Conservation (phyloP, 2,113 vertebrate genomes). For the Poeciliopsis turrubarensis region DNA sequence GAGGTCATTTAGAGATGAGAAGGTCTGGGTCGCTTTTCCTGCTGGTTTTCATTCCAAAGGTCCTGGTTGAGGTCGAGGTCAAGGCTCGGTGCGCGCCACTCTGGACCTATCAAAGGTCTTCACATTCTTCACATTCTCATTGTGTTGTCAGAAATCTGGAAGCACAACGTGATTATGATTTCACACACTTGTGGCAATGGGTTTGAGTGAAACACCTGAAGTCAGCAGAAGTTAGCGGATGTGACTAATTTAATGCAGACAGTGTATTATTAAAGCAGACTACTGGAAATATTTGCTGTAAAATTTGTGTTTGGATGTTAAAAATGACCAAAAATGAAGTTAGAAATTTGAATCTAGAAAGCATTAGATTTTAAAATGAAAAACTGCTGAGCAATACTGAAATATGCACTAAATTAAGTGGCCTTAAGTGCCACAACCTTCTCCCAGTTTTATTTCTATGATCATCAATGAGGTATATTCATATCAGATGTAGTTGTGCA, state of each 20-base stretch:
- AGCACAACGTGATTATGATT: too few species aligned
- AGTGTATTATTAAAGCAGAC: not conserved
- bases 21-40: not conserved
- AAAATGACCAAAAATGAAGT: not conserved
- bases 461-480: too few species aligned
- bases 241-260: too few species aligned
- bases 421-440: too few species aligned
- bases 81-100: not conserved
- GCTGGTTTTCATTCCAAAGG: not conserved
- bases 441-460: too few species aligned
- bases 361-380: not conserved
- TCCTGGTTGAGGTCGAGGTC: not conserved
- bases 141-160: too few species aligned
- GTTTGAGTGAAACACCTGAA: too few species aligned
- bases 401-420: not conserved
- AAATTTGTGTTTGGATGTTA: not conserved
- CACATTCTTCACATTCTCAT: not conserved
- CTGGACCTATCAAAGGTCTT: not conserved
- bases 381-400: not conserved
- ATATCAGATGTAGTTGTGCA: too few species aligned
- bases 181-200: too few species aligned
- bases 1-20: not conserved
- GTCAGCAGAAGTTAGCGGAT: too few species aligned
- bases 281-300: not conserved
- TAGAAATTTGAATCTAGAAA: not conserved